phyloP scores from a whole-genome alignment of 2,797 vertebrate genomes.

The Chaenodraco wilsoni region DNA sequence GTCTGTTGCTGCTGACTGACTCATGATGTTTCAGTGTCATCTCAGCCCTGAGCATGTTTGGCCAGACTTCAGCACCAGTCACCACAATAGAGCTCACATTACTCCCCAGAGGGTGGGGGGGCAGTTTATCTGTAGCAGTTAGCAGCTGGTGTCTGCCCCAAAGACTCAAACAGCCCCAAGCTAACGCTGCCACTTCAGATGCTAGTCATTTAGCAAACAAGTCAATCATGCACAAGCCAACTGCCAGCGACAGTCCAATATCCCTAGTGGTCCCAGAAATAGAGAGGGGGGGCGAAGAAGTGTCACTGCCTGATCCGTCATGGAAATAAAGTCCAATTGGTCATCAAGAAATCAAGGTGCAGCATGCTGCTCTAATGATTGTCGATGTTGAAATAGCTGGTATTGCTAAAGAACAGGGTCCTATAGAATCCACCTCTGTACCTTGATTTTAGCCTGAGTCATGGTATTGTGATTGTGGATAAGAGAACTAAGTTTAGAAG shows the following conservation, averaged over 20 bases:
- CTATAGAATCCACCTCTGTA: conserved; percentile 34
- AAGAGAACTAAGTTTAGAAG: conserved; percentile 17
- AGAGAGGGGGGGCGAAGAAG: conserved; percentile 39
- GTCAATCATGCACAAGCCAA: conserved; percentile 81
- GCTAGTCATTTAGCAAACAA: conserved; percentile 80
- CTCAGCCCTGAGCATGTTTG: conserved; percentile 64
- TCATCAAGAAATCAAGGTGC: conserved; percentile 70
- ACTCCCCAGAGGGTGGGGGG: conserved; percentile 55
- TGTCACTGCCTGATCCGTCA: conserved; percentile 58
- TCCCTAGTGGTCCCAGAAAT: conserved; percentile 64
- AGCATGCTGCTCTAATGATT: conserved; percentile 53
- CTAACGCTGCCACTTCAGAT: conserved; percentile 69
- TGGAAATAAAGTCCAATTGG: conserved; percentile 76
- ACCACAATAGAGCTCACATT: conserved; percentile 38
- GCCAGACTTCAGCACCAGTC: conserved; percentile 60
- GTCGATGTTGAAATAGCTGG: conserved; percentile 42
- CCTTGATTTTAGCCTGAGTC: conserved; percentile 16
- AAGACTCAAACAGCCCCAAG: conserved; percentile 63
- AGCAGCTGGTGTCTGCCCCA: conserved; percentile 78
- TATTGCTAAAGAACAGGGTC: conserved; percentile 41
- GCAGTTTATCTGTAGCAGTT: conserved; percentile 74
- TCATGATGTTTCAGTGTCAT: conserved; percentile 70
- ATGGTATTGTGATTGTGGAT: conserved; percentile 1
- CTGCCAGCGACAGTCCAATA: conserved; percentile 61
- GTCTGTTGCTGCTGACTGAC: conserved; percentile 48